Base-by-base conservation (phyloP, 2,888 invertebrate species). In the Mongoloraphidia duomilia region DNA sequence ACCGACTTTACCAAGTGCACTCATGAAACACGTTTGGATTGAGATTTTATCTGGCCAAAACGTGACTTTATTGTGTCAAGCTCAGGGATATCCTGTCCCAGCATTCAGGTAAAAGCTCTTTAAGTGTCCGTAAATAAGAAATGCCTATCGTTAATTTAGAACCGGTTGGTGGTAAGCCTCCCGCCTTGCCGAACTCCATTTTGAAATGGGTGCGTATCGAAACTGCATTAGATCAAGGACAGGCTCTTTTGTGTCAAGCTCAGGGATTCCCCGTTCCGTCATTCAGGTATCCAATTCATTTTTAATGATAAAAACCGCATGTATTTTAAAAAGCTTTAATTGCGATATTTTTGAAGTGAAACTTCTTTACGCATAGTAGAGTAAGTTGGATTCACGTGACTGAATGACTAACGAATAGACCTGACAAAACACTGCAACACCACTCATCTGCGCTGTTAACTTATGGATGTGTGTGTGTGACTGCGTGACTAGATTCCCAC, bases 1-100 rank as follows among this genome's bases (percentile, higher is more conserved):
- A 59, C 77, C 80, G 47, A 75, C 75, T 52, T 76, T 80, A 66
- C 74, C 75, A 54, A 74, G 74, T 55, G 74, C 72, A 55, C 74
- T 75, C 53, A 73, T 77, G 61, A 69, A 26, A 26, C 26, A 74
- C 62, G 72, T 72, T 45, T 76, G 72, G 65, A 77, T 75, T 66
- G 70, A 75, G 61, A 72, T 26, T 26, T 26, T 26, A 26, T 26
- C 26, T 26, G 26, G 26, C 26, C 26, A 74, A 56, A 61, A 64
- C 51, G 59, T 65, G 59, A 62, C 63, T 38, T 65, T 73, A 13
- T 63, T 72, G 41, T 77, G 77, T 60, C 72, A 72, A 55, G 75
- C 76, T 33, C 76, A 77, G 70, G 81, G 79, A 41, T 74, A 65
- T 57, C 77, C 76, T 8, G 64, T 70, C 44, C 76, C 76, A 14